Base-by-base conservation (phyloP, 2,113 vertebrate genomes). In the Psilopogon haemacephalus region DNA sequence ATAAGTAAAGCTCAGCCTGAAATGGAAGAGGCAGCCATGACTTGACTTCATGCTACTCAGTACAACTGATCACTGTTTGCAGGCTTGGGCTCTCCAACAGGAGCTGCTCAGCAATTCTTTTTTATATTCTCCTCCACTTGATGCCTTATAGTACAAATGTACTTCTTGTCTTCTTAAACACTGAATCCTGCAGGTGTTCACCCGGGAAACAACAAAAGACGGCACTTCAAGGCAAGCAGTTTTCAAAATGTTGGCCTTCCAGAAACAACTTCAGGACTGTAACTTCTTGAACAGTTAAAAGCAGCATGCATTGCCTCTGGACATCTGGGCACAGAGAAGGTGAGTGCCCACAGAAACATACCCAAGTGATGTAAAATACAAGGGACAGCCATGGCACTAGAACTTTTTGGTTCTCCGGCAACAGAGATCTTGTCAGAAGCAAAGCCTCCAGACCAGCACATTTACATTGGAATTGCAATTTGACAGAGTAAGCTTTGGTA, bases 401-500 rank as follows among this genome's bases (percentile, higher is more conserved):
- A 79, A 17, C 9, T 14, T 65, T 26, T 23, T 14, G 8, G 15
- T 24, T 63, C 27, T 40, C 5, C 1, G 72, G 18, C 37, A 83
- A 19, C 42, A 40, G 6, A 6, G 15, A 23, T 30, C 52, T 11
- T 4, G 1, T 32, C 67, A 50, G 26, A 37, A 12, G 55, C 30
- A 26, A n/a, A 14, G 8, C 26, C 40, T 32, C 58, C 5, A 32
- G 13, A 21, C 20, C 46, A 68, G 12, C 78, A 24, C 12, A 1
- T n/a, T 67, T 27, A 9, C 7, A 76, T 27, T 2, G 10, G 8
- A 18, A 8, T 37, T 8, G 28, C 1, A 1, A 8, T 21, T 20
- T 48, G 33, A n/a, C 11, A 24, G 30, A 46, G 44, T 37, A 54
- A 5, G 26, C 18, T 11, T 6, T 9, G 35, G 24, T 8, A 2